Conservation (phyloP, 1,140 invertebrate genomes). For the Drosophila pseudoananassae region DNA sequence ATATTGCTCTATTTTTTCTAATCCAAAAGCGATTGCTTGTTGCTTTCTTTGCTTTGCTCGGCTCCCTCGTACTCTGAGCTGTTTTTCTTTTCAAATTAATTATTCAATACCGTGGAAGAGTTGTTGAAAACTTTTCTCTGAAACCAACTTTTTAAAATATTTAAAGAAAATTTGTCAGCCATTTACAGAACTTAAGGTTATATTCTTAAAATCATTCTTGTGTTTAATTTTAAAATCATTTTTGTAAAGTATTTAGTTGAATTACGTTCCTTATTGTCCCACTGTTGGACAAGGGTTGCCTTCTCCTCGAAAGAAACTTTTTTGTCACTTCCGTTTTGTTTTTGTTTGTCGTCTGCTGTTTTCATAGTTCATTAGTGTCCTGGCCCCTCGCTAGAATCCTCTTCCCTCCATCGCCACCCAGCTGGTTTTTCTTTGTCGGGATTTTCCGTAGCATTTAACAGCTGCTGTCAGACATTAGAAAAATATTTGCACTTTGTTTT, state of each 20-base stretch:
- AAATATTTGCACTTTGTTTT: constrained; percentile 72
- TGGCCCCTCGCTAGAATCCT: constrained; percentile 1
- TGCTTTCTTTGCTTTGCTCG: constrained; percentile 29
- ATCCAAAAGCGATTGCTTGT: constrained; percentile 51
- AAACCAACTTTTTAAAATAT: background rate
- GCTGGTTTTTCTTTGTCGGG: constrained; percentile 11
- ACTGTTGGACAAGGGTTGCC: constrained; percentile 23
- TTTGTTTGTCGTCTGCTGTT: constrained; percentile 57
- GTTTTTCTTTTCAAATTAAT: constrained; percentile 69
- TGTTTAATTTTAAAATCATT: background rate
- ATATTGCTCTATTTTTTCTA: constrained; percentile 51
- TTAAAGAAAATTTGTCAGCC: background rate
- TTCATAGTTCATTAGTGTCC: constrained; percentile 72
- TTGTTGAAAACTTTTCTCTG: background rate
- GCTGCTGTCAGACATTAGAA: constrained; percentile 69
- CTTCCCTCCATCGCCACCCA: background rate
- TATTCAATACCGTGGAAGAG: constrained; percentile 37
- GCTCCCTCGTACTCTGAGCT: constrained; percentile 10
- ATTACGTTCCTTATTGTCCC: background rate
- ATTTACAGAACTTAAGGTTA: background rate
- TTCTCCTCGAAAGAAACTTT: constrained; percentile 11
- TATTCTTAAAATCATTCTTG: background rate
- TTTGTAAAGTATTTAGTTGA: background rate
- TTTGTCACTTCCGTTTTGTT: constrained; percentile 30
- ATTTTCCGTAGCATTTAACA: constrained; percentile 52